phyloP scores from a whole-genome alignment of 2,797 vertebrate species.

The Falco biarmicus region DNA sequence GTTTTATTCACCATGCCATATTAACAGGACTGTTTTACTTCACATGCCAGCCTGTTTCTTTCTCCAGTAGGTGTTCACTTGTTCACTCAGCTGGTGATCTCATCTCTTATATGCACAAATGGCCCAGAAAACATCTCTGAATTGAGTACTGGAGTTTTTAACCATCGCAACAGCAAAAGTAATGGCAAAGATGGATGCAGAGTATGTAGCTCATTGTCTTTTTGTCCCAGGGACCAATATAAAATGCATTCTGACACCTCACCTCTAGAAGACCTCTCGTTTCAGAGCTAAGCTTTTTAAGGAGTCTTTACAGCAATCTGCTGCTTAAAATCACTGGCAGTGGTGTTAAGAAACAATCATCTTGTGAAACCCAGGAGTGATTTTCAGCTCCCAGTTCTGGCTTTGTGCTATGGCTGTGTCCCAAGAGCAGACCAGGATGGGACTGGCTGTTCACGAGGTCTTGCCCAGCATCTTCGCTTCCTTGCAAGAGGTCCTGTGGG shows the following conservation, averaged over 20 bases:
- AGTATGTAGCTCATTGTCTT: neutral
- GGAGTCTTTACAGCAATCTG: neutral
- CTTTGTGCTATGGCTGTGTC: neutral
- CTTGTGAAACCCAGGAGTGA: neutral
- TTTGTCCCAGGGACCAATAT: neutral
- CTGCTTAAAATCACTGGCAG: neutral
- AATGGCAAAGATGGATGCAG: neutral
- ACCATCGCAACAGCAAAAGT: neutral
- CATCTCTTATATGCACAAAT: neutral
- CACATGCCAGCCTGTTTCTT: neutral
- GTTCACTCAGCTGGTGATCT: neutral
- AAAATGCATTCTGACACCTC: neutral
- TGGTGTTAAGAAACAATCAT: neutral
- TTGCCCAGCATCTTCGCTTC: neutral
- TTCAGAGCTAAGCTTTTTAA: neutral
- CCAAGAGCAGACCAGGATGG: neutral
- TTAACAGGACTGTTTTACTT: slow-evolving; percentile 22
- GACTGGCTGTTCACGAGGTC: neutral
- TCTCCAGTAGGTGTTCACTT: neutral
- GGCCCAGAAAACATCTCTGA: neutral
- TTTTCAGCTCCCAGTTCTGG: neutral
- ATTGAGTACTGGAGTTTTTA: neutral
- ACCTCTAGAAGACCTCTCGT: neutral
- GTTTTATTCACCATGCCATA: neutral
- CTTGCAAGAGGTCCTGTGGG: neutral